Conservation (phyloP, 2,888 invertebrate species). For the Beris morrisii region DNA sequence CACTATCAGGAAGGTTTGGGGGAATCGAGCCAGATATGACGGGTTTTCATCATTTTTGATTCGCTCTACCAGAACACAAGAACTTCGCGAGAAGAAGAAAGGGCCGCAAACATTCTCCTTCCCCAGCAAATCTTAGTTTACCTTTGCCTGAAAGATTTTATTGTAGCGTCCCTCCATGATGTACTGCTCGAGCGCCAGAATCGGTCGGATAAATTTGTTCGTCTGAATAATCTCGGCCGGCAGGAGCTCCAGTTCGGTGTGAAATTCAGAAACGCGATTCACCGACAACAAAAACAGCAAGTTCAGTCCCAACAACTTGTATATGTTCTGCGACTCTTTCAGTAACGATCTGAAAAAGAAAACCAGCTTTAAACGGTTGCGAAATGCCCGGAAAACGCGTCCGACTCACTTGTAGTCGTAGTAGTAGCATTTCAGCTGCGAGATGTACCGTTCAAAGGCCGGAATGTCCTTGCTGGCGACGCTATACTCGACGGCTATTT, state of each 20-base stretch:
- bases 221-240: conserved; percentile 89
- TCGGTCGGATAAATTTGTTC: conserved; percentile 92
- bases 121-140: conserved; percentile 41
- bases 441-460: conserved; percentile 95
- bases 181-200: conserved; percentile 94
- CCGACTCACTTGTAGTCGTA: conserved; percentile 80
- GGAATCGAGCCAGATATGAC: no score
- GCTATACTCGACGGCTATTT: conserved; percentile 96
- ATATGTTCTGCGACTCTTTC: conserved; percentile 91
- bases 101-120: no score
- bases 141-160: conserved; percentile 91
- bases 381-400: conserved; percentile 9
- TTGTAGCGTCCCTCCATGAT: conserved; percentile 99
- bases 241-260: conserved; percentile 92
- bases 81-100: no score
- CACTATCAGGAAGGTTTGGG: no score
- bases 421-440: conserved; percentile 96
- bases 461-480: conserved; percentile 91
- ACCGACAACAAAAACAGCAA: conserved; percentile 90
- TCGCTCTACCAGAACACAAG: no score
- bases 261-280: conserved; percentile 97
- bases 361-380: background rate
- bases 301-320: conserved; percentile 92
- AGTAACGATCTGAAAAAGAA: conserved; percentile 67
- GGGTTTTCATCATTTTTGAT: no score